These are phyloP conservation scores for Lanistes nyassanus DNA, from an alignment of 1,140 invertebrate species.

Conservation along the genomic window DNA sequence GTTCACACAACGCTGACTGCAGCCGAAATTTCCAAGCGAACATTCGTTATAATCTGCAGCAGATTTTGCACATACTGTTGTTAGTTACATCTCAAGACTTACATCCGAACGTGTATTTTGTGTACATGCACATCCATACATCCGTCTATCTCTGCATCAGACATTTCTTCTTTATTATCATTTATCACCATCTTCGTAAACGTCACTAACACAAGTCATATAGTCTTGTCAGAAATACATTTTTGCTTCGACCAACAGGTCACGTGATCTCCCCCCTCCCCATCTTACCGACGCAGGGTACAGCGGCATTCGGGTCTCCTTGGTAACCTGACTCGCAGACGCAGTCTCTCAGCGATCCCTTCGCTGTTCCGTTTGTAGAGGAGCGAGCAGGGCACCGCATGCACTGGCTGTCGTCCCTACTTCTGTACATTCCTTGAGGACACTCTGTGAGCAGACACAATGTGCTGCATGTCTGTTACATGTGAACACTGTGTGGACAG, in stretches of 20 bases:
- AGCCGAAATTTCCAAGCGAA: slow-evolving; percentile 56
- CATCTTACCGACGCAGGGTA: slow-evolving; percentile 25
- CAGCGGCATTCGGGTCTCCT: slow-evolving; percentile 16
- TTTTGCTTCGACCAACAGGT: too few species aligned
- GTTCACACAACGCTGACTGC: slow-evolving; percentile 57
- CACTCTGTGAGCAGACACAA: background rate
- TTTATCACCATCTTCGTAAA: too few species aligned
- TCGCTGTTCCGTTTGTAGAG: slow-evolving; percentile 18
- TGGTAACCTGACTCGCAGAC: slow-evolving; percentile 30
- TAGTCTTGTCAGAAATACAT: too few species aligned
- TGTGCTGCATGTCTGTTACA: too few species aligned
- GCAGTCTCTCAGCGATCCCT: slow-evolving; percentile 28
- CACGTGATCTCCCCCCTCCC: too few species aligned
- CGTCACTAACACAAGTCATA: too few species aligned
- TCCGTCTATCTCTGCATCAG: slow-evolving; percentile 49
- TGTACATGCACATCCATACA: too few species aligned
- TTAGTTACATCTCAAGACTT: too few species aligned
- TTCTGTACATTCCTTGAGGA: slow-evolving; percentile 21
- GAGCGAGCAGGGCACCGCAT: slow-evolving; percentile 15
- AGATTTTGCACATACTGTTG: too few species aligned
- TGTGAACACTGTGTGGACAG: too few species aligned
- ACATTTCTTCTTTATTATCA: too few species aligned
- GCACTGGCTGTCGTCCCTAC: background rate
- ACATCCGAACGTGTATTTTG: too few species aligned
- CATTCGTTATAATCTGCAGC: slow-evolving; percentile 62